A percentile compares a stretch with the other conserved stretches of the same genome.
phyloP scores from a whole-genome alignment of 2,113 vertebrate species.

The Limnothrissa miodon region DNA sequence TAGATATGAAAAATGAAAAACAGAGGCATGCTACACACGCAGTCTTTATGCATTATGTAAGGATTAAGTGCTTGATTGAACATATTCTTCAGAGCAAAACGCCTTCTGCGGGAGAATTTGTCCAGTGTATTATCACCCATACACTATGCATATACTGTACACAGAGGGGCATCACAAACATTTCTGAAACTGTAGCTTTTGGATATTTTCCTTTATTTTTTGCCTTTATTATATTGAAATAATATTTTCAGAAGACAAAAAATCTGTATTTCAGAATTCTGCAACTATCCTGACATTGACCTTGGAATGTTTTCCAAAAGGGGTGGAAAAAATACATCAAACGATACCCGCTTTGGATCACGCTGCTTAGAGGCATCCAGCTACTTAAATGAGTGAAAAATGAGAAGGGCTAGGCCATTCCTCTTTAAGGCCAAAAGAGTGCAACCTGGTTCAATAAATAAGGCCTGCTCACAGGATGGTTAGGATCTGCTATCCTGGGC shows the following conservation, averaged over 20 bases:
- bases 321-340: too few relatives aligned
- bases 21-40: neutral
- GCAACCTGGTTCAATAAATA: neutral
- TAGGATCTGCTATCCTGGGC: constrained; percentile 45
- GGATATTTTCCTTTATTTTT: too few relatives aligned
- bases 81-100: constrained; percentile 18
- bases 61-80: neutral
- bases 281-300: too few relatives aligned
- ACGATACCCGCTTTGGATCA: too few relatives aligned
- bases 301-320: too few relatives aligned
- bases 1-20: neutral
- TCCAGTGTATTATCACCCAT: constrained; percentile 28
- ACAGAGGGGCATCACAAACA: constrained; percentile 33
- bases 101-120: constrained; percentile 26
- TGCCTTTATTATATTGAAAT: too few relatives aligned
- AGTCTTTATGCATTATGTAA: neutral
- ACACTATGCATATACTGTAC: constrained; percentile 17
- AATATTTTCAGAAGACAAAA: too few relatives aligned
- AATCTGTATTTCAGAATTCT: too few relatives aligned
- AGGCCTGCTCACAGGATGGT: neutral
- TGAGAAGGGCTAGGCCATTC: neutral
- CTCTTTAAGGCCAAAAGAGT: neutral
- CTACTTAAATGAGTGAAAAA: neutral
- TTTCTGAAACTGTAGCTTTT: constrained; percentile 36
- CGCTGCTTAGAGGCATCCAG: neutral